Base-by-base conservation (phyloP, 1,140 invertebrate species). In the Belonocnema kinseyi region DNA sequence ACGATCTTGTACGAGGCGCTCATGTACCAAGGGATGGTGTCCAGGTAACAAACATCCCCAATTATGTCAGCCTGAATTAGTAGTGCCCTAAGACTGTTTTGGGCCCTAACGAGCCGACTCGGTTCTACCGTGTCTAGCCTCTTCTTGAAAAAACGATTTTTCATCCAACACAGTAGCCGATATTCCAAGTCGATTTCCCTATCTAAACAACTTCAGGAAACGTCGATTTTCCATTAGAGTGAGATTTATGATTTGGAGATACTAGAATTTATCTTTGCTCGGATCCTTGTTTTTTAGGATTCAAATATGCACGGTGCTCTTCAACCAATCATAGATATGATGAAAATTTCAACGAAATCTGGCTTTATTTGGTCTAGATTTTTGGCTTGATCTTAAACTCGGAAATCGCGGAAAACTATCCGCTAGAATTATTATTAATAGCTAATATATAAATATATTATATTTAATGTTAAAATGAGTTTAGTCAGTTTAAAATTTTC, bases 31-130 rank as follows among this genome's bases (percentile, higher is more conserved):
- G 58, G 73, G 85, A 85, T 85, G 85, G 86, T 87, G 88, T 88
- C 79, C 88, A 90, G 88, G 86, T 90, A 90, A 91, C 89, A 88
- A 90, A 89, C 88, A 89, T 85, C 89, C 88, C 88, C 85, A 91
- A 90, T 91, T 91, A 90, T 89, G 90, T 91, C 87, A 85, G 85
- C 83, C 85, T 89, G 87, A 91, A 91, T 91, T 90, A 91, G 90
- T 90, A 86, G 86, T 83, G 87, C 87, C 79, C 26, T 74, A 53
- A 73, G 84, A 86, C 85, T 89, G 86, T 88, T 89, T 89, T 78
- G 80, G 82, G 82, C 78, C 54, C 85, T 88, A 87, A 89, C 86
- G 87, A 85, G 86, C 83, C 82, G 86, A 81, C 83, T 78, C 78
- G 78, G 82, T 83, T 72, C 75, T 77, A 66, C 50, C 76, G 71